These are phyloP conservation scores for Leptopilina myrica DNA, from an alignment of 2,888 invertebrate genomes.

Conservation along the genomic window DNA sequence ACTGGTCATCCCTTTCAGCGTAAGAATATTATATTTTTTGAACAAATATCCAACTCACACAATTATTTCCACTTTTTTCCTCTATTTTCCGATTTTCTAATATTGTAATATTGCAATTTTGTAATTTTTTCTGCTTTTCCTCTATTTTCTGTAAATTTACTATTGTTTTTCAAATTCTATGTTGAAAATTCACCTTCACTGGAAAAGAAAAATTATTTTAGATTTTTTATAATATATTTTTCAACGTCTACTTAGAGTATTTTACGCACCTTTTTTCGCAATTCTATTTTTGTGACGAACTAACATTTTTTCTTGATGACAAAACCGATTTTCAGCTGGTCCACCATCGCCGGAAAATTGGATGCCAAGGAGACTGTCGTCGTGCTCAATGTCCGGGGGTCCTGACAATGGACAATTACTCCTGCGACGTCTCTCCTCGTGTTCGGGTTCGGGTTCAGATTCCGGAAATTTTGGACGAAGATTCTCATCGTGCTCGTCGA, in stretches of 20 bases:
- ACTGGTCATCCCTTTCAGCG: conserved; percentile 68
- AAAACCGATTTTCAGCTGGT: conserved; percentile 66
- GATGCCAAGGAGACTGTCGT: conserved; percentile 82
- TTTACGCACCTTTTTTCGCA: not conserved
- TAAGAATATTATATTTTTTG: conserved; percentile 46
- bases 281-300: not conserved
- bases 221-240: too few relatives aligned
- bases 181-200: too few relatives aligned
- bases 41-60: not conserved
- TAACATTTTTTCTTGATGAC: not conserved
- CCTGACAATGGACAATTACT: conserved; percentile 76
- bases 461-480: conserved; percentile 65
- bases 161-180: too few relatives aligned
- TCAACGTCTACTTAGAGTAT: too few relatives aligned
- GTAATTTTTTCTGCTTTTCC: too few relatives aligned
- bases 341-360: conserved; percentile 82
- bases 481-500: conserved; percentile 71
- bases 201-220: too few relatives aligned
- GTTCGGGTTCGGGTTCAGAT: conserved; percentile 70
- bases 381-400: conserved; percentile 82
- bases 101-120: too few relatives aligned
- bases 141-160: too few relatives aligned
- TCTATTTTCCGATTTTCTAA: not conserved
- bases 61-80: not conserved
- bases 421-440: conserved; percentile 79